Evolutionary conservation across 2,888 invertebrate genomes (phyloP).

Genomic region (Chloroclysta siterata): DNA sequence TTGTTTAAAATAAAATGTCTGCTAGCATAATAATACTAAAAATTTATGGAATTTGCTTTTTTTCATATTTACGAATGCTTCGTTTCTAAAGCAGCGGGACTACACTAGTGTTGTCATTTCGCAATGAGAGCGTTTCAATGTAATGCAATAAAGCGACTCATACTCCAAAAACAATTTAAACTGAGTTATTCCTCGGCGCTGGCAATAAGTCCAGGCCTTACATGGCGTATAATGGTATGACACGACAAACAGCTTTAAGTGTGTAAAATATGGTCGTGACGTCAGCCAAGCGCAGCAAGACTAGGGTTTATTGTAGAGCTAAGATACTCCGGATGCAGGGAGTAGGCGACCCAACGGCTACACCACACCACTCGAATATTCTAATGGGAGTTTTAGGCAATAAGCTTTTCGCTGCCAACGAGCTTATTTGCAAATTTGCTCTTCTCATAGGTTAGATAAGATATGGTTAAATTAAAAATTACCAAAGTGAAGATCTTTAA

Average conservation of each 20-base stretch:
- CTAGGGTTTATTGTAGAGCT: constrained; percentile 69
- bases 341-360: constrained; percentile 49
- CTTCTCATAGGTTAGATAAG: not conserved
- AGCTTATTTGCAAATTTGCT: not conserved
- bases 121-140: constrained; percentile 70
- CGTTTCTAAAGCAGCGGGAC: constrained; percentile 9
- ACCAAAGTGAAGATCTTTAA: no score
- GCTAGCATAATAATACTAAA: no score
- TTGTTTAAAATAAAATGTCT: no score
- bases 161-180: constrained; percentile 79
- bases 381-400: constrained; percentile 28
- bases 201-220: constrained; percentile 81
- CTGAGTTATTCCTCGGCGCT: constrained; percentile 74
- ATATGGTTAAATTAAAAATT: no score
- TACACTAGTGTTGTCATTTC: constrained; percentile 59
- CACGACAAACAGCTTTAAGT: constrained; percentile 85
- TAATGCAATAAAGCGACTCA: constrained; percentile 71
- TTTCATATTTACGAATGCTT: not conserved
- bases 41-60: no score
- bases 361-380: constrained; percentile 38
- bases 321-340: constrained; percentile 63
- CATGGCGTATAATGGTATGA: constrained; percentile 84
- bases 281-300: constrained; percentile 75
- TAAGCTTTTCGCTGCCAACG: constrained; percentile 20
- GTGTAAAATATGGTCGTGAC: constrained; percentile 81